Base-by-base conservation (phyloP, 1,140 invertebrate genomes). In the Trichonephila clavipes region DNA sequence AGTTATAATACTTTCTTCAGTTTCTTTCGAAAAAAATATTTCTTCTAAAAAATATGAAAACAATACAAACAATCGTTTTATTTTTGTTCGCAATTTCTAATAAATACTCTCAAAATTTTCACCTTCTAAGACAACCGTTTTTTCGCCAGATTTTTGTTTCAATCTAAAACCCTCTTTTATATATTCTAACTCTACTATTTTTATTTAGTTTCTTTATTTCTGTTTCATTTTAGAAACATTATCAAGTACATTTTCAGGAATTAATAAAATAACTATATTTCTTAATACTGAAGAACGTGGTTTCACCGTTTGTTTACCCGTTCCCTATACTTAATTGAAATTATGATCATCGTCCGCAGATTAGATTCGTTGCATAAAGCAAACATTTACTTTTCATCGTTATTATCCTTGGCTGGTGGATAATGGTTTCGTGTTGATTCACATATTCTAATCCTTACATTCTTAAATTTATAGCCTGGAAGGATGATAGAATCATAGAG, bases 371-470 rank as follows among this genome's bases (percentile, higher is more conserved):
- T 85, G 59, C 85, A 24, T n/a, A 92, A 85, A 44, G 81, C 51
- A 83, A 92, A 83, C 28, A 89, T 89, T 89, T 89, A 77, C 88
- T 58, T 40, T 64, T 88, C 44, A 85, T 61, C 16, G 51, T 16
- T 34, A 34, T 77, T 77, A 77, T 69, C 66, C n/a, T 14, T 24
- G 66, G 21, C 24, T 51, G 51, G n/a, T 3, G n/a, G 64, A 69
- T 28, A 12, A 69, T 69, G 24, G 24, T 21, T 24, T 24, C 21
- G 14, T 69, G 66, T 24, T 69, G n/a, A 69, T 69, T 69, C 14
- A 51, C 51, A 10, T 51, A 51, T 51, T 51, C 51, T 51, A 12
- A 51, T 51, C 51, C 51, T 51, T 51, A 51, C 51, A 51, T 51
- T 51, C 51, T 51, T 51, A 7, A 51, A 51, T 7, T 51, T 51